phyloP scores from a whole-genome alignment of 2,888 invertebrate genomes.

The Lysandra coridon region DNA sequence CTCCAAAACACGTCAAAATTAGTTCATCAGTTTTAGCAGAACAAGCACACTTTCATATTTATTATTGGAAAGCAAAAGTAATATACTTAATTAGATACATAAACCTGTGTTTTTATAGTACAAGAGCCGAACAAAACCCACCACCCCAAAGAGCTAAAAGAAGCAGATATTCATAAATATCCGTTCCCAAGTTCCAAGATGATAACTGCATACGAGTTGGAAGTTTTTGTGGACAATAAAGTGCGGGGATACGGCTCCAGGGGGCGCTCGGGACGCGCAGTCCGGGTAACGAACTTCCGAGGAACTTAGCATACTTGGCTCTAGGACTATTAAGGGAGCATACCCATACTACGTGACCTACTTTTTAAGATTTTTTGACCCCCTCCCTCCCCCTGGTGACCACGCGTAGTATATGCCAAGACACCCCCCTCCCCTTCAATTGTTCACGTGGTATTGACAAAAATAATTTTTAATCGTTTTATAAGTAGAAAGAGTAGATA shows the following conservation, averaged over 20 bases:
- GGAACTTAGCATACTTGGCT: slow-evolving; percentile 26
- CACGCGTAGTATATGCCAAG: too few relatives aligned
- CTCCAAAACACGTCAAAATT: too few relatives aligned
- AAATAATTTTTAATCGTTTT: too few relatives aligned
- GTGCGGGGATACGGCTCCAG: slow-evolving; percentile 35
- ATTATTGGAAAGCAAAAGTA: background rate
- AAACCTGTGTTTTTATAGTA: background rate
- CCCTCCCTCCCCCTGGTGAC: too few relatives aligned
- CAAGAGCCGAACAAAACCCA: background rate
- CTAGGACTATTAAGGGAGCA: slow-evolving; percentile 2
- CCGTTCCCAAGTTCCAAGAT: slow-evolving; percentile 33
- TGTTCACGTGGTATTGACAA: too few relatives aligned
- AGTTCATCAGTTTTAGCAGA: too few relatives aligned
- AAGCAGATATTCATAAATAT: slow-evolving; percentile 29
- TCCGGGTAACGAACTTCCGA: slow-evolving; percentile 34
- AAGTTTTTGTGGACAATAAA: slow-evolving; percentile 41
- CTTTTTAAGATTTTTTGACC: too few relatives aligned
- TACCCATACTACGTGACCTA: too few relatives aligned
- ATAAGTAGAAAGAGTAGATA: too few relatives aligned
- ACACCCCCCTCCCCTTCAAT: too few relatives aligned
- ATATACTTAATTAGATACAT: background rate
- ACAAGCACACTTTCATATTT: background rate
- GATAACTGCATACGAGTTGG: slow-evolving; percentile 33
- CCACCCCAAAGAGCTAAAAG: background rate
- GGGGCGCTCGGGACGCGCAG: slow-evolving; percentile 35